These are phyloP conservation scores for Petroica traversi DNA, from an alignment of 2,113 vertebrate species.

Conservation along the genomic window DNA sequence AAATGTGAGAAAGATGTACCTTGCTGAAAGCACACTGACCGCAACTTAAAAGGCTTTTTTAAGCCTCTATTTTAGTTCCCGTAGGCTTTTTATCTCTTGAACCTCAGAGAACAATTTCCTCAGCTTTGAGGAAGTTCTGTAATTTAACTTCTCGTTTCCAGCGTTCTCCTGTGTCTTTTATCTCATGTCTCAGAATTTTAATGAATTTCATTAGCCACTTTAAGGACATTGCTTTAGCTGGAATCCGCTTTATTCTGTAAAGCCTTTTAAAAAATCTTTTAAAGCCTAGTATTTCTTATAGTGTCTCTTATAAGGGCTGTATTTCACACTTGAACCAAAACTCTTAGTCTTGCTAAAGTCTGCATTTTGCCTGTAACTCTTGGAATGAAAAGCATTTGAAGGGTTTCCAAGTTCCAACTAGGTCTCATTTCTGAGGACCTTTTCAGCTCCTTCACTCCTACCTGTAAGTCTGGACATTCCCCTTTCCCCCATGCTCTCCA, in stretches of 20 bases:
- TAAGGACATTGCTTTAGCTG: neutral
- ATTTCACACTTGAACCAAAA: neutral
- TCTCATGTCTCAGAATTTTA: constrained; percentile 15
- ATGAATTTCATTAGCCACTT: constrained; percentile 11
- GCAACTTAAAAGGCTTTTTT: constrained; percentile 13
- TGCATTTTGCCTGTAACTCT: neutral
- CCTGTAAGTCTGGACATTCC: rapidly evolving
- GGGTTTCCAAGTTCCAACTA: neutral
- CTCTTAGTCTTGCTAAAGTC: neutral
- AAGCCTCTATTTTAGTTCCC: neutral
- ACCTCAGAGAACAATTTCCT: constrained; percentile 34
- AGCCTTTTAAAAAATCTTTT: neutral
- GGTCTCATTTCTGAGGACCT: neutral
- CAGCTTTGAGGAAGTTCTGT: constrained; percentile 42
- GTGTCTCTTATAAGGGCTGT: neutral
- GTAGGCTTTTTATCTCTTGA: constrained; percentile 6
- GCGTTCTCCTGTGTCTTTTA: neutral
- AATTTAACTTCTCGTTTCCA: constrained; percentile 45
- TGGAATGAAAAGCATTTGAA: neutral
- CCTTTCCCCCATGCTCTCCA: neutral
- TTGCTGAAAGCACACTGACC: neutral
- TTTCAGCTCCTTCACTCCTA: neutral
- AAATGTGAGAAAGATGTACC: neutral
- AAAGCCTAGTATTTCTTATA: neutral
- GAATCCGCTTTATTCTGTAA: neutral